Evolutionary conservation across 2,888 invertebrate species (phyloP), one percentile per base, ranked within the genome.

Genomic region (Mythimna impura): DNA sequence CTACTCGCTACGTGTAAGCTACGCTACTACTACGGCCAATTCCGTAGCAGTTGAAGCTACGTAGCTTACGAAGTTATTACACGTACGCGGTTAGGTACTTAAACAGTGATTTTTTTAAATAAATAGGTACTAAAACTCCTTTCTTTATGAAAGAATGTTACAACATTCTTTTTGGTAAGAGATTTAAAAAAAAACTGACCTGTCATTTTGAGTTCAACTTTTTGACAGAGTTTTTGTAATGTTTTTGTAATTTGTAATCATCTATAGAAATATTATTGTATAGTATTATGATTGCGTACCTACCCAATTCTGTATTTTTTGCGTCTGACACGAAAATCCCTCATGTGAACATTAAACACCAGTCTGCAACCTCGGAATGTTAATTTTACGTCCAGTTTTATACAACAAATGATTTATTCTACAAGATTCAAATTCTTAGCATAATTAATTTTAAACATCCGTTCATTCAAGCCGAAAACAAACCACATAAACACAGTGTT

Each of bases 131-230:
- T 10, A 36, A n/a, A 60, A 60, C 36, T 60, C 36, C n/a, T 36
- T 60, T 60, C n/a, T 36, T 60, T 17, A n/a, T 10, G 25, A 25
- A 25, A 25, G 25, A 25, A 25, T 25, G 25, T 47, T 17, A 4
- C 10, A 9, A 60, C 1, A 36, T 34, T 20, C 1, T 10, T 34
- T 57, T 55, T 17, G 25, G 17, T 30, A 17, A 3, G 0, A 55
- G 10, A 8, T 0, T 40, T 57, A 57, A 64, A 36, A 6, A 20
- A 22, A 22, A 25, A 25, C 14, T 66, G 66, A n/a, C 47, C 43
- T 58, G 40, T 52, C 75, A 47, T 55, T 64, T 36, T 54, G 9
- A n/a, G 50, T 52, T 6, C 17, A 52, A n/a, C 72, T 60, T 57
- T 68, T 47, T 36, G 22, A 36, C 22, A n/a, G 50, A 58, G 22